Percentiles rank a stretch among this genome's conserved stretches.
These are phyloP conservation scores for Irena cyanogastra DNA, from an alignment of 2,113 vertebrate genomes.

Conservation along the genomic window DNA sequence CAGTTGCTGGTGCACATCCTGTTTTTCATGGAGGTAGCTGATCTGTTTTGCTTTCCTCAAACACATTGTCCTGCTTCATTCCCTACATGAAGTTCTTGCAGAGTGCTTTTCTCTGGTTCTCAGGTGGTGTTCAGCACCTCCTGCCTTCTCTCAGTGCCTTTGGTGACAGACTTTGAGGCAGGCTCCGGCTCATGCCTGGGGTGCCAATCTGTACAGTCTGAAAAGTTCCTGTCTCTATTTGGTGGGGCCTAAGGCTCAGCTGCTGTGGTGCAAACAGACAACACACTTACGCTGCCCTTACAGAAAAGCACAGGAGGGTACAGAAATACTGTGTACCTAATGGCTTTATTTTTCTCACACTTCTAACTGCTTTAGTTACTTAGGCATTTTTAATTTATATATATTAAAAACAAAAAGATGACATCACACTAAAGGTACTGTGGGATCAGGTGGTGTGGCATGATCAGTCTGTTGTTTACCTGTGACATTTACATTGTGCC, in stretches of 20 bases:
- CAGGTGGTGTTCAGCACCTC: background rate
- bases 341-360: background rate
- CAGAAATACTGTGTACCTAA: background rate
- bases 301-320: background rate
- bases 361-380: background rate
- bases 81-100: background rate
- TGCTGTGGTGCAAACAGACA: background rate
- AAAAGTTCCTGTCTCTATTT: background rate
- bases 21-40: background rate
- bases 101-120: background rate
- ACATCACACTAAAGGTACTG: background rate
- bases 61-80: background rate
- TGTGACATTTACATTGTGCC: background rate
- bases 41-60: background rate
- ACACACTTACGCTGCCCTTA: background rate
- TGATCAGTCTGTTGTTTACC: background rate
- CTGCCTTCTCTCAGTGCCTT: background rate
- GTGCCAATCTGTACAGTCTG: background rate
- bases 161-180: background rate
- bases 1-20: background rate
- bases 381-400: background rate
- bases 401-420: background rate
- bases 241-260: background rate
- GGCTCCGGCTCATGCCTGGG: background rate
- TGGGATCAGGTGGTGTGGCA: background rate